Conservation (phyloP, 2,888 invertebrate genomes). For the Dexiosoma caninum region DNA sequence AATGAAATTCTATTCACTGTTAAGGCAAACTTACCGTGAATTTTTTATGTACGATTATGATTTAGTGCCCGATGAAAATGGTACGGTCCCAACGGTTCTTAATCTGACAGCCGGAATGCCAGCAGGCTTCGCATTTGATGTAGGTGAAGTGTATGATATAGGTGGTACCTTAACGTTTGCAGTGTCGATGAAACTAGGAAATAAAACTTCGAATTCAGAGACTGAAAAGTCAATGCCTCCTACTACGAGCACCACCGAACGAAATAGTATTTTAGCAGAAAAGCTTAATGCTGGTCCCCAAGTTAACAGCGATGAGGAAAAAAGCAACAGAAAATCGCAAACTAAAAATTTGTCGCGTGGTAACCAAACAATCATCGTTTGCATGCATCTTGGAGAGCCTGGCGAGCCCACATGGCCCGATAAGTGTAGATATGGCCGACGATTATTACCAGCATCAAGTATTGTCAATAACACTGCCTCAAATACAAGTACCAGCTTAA, state of each 20-base stretch:
- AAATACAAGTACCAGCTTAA: constrained; percentile 81
- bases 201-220: constrained; percentile 66
- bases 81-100: constrained; percentile 82
- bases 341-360: constrained; percentile 65
- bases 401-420: constrained; percentile 82
- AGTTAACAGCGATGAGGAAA: constrained; percentile 39
- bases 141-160: constrained; percentile 85
- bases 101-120: constrained; percentile 83
- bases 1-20: constrained; percentile 76
- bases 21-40: constrained; percentile 83
- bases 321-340: background rate
- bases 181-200: constrained; percentile 82
- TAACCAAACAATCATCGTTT: constrained; percentile 81
- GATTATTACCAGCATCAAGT: constrained; percentile 80
- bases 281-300: constrained; percentile 66
- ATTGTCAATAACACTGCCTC: constrained; percentile 83
- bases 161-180: constrained; percentile 89
- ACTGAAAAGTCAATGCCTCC: constrained; percentile 65
- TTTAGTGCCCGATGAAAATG: constrained; percentile 81
- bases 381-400: constrained; percentile 81
- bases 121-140: constrained; percentile 83
- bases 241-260: constrained; percentile 65
- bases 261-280: constrained; percentile 73
- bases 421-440: constrained; percentile 80
- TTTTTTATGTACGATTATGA: constrained; percentile 89